Evolutionary conservation across 2,797 vertebrate genomes (phyloP), one percentile per base, ranked within the genome.

Genomic region (Sandelia bainsii): DNA sequence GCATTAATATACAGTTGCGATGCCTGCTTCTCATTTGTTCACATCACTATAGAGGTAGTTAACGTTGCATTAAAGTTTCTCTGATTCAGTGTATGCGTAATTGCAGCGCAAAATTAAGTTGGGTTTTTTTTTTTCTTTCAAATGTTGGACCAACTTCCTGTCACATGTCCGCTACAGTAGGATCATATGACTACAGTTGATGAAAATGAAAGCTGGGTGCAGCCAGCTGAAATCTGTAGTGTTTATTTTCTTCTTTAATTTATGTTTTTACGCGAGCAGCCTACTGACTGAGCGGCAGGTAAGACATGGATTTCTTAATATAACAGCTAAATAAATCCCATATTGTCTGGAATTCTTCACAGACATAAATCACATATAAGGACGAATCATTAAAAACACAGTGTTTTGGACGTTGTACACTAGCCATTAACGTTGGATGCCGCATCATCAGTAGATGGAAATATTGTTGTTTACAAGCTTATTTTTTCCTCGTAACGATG

Each of bases 171-270:
- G 0, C 9, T 54, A 62, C 73, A 52, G 14, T 4, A 2, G 1
- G 60, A 72, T 93, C 93, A 93, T 65, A 57, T 95, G 95, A 93
- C 76, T 42, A 29, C 25, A 75, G 49, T 85, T 62, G 48, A 73
- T 23, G 54, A 94, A 93, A 87, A 95, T 95, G 94, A 92, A 81
- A 89, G 86, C 88, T 81, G 78, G 70, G 34, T 3, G 29, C 57
- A 62, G 71, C 69, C 62, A 82, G 75, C 73, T 69, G 25, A 69
- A 78, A 54, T 16, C 69, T 42, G 46, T 23, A 11, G 20, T 74
- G 65, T 25, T 89, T 73, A 6, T 93, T 76, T 87, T 91, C 3
- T 66, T 89, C 6, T 20, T 86, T 49, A 54, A 72, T 69, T n/a
- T 80, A 1, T 88, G 56, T 82, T 84, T 91, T 79, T 80, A 71